phyloP scores from a whole-genome alignment of 2,113 vertebrate species.

The Planiliza haematocheilus region DNA sequence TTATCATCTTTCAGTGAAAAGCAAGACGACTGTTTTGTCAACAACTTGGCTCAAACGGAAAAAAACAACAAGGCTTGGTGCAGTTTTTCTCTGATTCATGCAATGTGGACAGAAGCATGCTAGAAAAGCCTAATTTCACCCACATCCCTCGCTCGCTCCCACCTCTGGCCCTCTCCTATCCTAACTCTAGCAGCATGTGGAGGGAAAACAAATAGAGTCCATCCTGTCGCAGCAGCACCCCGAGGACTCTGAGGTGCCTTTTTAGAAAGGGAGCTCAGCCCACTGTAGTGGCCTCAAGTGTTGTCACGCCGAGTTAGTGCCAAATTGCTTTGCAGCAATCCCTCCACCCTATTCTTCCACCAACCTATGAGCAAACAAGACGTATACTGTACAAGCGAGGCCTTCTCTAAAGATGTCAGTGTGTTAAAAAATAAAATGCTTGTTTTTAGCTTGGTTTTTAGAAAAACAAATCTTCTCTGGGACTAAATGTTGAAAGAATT shows the following conservation, averaged over 20 bases:
- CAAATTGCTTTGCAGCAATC: constrained; percentile 75
- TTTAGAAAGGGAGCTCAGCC: constrained; percentile 72
- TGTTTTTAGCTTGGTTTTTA: constrained; percentile 56
- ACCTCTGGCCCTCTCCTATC: constrained; percentile 32
- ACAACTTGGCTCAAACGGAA: constrained; percentile 1
- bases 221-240: constrained; percentile 71
- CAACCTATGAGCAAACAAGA: constrained; percentile 54
- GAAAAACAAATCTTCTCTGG: constrained; percentile 67
- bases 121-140: constrained; percentile 45
- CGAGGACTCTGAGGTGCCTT: constrained; percentile 61
- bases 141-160: constrained; percentile 16
- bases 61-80: constrained; percentile 1
- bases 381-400: not conserved
- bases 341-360: constrained; percentile 11
- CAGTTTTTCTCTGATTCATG: too few species aligned
- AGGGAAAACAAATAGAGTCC: constrained; percentile 76
- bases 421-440: constrained; percentile 30
- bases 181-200: constrained; percentile 76
- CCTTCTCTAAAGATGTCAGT: constrained; percentile 19
- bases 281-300: constrained; percentile 72
- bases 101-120: constrained; percentile 24
- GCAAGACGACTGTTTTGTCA: not conserved
- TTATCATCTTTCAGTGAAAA: too few species aligned
- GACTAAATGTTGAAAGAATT: constrained; percentile 72
- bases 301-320: constrained; percentile 77